These are phyloP conservation scores for Oeneis ivallda DNA, from an alignment of 2,888 invertebrate genomes.

Conservation along the genomic window DNA sequence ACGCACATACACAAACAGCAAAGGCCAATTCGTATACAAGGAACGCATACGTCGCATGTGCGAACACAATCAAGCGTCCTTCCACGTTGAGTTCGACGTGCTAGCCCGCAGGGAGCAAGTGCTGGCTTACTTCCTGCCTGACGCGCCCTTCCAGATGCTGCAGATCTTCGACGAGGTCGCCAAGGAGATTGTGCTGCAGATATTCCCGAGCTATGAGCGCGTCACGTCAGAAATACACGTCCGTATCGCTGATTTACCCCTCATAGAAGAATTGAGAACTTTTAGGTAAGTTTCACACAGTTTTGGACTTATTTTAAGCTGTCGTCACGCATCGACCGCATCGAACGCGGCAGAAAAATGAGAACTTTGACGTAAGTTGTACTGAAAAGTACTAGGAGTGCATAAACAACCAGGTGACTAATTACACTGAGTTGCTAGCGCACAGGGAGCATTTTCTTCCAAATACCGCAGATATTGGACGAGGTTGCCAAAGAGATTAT, in stretches of 20 bases:
- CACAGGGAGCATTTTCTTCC: slow-evolving; percentile 94
- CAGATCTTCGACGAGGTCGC: slow-evolving; percentile 97
- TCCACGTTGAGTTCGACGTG: slow-evolving; percentile 95
- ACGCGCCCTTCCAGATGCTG: slow-evolving; percentile 98
- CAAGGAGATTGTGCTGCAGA: slow-evolving; percentile 94
- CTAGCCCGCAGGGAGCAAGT: slow-evolving; percentile 95
- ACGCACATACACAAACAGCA: slow-evolving; percentile 92
- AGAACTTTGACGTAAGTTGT: too few relatives aligned
- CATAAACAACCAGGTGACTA: background rate
- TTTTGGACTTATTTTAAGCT: background rate
- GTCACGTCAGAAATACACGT: slow-evolving; percentile 97
- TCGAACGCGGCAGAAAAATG: too few relatives aligned
- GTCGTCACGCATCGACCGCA: background rate
- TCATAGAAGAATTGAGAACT: slow-evolving; percentile 97
- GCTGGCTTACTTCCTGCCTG: slow-evolving; percentile 97
- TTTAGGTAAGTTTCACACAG: slow-evolving; percentile 49
- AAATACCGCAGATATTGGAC: slow-evolving; percentile 98
- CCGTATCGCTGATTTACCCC: slow-evolving; percentile 95
- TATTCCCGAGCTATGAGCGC: slow-evolving; percentile 97
- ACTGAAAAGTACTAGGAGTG: background rate
- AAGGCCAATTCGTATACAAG: slow-evolving; percentile 93
- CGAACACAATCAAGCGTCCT: slow-evolving; percentile 93
- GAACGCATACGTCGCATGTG: slow-evolving; percentile 98
- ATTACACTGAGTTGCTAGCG: too few relatives aligned
- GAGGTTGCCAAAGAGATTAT: slow-evolving; percentile 97